Base-by-base conservation (phyloP, 2,888 invertebrate species). In the Laspeyria flexula region DNA sequence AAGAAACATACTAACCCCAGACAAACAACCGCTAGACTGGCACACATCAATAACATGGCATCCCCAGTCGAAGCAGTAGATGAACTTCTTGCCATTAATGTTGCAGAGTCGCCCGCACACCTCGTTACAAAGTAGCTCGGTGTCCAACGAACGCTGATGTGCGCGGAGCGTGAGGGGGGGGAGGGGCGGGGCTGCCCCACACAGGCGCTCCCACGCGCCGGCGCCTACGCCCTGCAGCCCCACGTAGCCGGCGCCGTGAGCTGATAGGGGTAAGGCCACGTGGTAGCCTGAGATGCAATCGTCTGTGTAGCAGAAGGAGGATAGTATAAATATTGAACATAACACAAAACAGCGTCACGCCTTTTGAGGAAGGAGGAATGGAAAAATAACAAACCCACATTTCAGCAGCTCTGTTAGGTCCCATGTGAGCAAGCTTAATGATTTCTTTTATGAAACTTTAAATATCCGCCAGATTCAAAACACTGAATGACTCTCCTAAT, bases 231-330 rank as follows among this genome's bases (percentile, higher is more conserved):
- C 95, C 78, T 95, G 95, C 85, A 96, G 93, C 57, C 94, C 94
- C 7, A 91, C 91, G 76, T 94, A 94, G 40, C 95, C 94, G 37
- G 95, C 94, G 47, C 96, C 96, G 78, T 95, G 94, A 3, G 96
- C 96, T 46, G 95, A 94, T 66, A 96, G 92, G 41, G 95, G 96
- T 61, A 96, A 88, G 39, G 96, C 95, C 77, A 95, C 95, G 77
- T 95, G 95, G 83, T 96, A 95, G 6, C 95, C 95, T 0, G 92
- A 92, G 59, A 95, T 93, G 60, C 94, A 93, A 84, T 96, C 96
- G 75, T 96, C 96, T 95, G 81, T 10, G 1, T 10, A 3, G 4
- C 40, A 11, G 6, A n/a, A 37, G 12, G 6, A 27, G 6, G 11
- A 1, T 11, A 7, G 1, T 16, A n/a, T n/a, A n/a, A n/a, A n/a